Percentiles rank a stretch among this genome's conserved stretches.
Conservation (phyloP, 1,140 invertebrate species). For the Pomphorhynchus laevis region DNA sequence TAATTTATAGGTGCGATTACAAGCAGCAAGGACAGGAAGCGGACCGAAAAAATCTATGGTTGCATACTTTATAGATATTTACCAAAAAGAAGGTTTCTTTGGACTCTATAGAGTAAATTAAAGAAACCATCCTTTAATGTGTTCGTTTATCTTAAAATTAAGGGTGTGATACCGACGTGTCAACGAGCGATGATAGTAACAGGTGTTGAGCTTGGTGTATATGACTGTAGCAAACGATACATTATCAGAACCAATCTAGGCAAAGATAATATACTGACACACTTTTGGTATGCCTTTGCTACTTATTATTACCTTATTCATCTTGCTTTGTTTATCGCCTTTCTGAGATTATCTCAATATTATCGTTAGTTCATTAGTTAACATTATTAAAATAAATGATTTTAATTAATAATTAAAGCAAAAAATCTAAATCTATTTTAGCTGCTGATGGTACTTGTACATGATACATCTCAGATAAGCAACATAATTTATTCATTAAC, state of each 20-base stretch:
- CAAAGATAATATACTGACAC: constrained; percentile 42
- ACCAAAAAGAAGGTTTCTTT: constrained; percentile 15
- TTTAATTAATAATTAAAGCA: no score
- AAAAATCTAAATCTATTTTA: no score
- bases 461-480: no score
- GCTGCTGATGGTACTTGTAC: no score
- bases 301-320: constrained; percentile 5
- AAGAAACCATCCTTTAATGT: neutral
- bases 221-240: constrained; percentile 50
- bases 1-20: constrained; percentile 22
- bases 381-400: no score
- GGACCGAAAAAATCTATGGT: constrained; percentile 12
- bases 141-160: constrained; percentile 11
- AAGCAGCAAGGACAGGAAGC: constrained; percentile 21
- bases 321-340: no score
- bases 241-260: constrained; percentile 27
- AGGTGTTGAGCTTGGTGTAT: constrained; percentile 59
- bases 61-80: constrained; percentile 16
- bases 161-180: constrained; percentile 55
- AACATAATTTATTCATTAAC: no score
- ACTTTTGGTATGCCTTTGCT: constrained; percentile 35
- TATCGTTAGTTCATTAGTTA: no score
- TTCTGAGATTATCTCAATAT: no score
- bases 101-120: constrained; percentile 18
- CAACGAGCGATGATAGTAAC: constrained; percentile 58